These are phyloP conservation scores for Mongoloraphidia duomilia DNA, from an alignment of 2,888 invertebrate species.

Conservation along the genomic window DNA sequence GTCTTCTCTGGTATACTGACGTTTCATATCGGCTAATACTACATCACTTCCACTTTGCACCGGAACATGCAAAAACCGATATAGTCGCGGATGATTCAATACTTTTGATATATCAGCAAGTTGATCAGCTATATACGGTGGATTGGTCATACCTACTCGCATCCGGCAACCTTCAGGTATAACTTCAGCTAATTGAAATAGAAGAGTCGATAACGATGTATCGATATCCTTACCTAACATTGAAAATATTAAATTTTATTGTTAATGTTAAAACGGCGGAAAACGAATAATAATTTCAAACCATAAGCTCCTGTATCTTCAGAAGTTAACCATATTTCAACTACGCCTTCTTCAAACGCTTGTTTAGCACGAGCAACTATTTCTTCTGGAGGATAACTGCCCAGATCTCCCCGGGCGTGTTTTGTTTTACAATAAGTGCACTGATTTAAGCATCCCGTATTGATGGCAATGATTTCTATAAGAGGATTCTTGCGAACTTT, in stretches of 20 bases:
- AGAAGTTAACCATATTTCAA: slow-evolving; percentile 94
- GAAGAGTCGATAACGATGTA: slow-evolving; percentile 68
- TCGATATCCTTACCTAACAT: slow-evolving; percentile 74
- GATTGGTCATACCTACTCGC: slow-evolving; percentile 95
- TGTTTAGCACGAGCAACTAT: slow-evolving; percentile 76
- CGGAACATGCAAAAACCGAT: slow-evolving; percentile 92
- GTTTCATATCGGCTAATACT: slow-evolving; percentile 87
- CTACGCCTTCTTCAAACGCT: slow-evolving; percentile 82
- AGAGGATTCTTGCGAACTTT: slow-evolving; percentile 92
- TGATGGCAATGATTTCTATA: slow-evolving; percentile 93
- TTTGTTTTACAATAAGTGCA: slow-evolving; percentile 99
- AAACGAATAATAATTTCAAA: background rate
- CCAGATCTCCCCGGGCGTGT: slow-evolving; percentile 92
- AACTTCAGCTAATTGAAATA: slow-evolving; percentile 70
- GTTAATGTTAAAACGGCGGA: background rate
- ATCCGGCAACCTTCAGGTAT: slow-evolving; percentile 63
- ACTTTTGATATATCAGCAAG: slow-evolving; percentile 79
- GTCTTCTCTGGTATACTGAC: slow-evolving; percentile 83
- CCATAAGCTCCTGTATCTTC: slow-evolving; percentile 66
- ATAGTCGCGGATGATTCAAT: slow-evolving; percentile 76
- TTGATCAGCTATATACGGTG: slow-evolving; percentile 94
- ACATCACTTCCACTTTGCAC: slow-evolving; percentile 96
- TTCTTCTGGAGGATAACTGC: slow-evolving; percentile 81
- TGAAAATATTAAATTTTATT: background rate
- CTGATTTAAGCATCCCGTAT: slow-evolving; percentile 92